Evolutionary conservation across 2,113 vertebrate genomes (phyloP).

Genomic region (Sceloporus tristichus): DNA sequence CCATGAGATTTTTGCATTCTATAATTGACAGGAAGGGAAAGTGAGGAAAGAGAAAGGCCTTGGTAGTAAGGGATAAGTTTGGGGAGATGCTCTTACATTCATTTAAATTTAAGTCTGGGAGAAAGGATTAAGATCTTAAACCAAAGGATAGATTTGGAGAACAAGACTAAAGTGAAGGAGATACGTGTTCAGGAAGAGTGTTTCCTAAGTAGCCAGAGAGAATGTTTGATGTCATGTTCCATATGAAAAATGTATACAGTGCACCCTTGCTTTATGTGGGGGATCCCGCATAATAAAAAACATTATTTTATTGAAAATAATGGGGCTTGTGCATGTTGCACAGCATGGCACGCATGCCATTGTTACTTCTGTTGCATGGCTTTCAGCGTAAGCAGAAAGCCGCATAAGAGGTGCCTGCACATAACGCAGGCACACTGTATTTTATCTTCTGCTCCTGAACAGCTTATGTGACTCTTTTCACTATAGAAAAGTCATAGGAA

Average conservation of each 20-base stretch:
- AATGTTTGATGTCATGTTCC: background rate
- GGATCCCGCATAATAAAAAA: too few relatives aligned
- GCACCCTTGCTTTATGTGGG: too few relatives aligned
- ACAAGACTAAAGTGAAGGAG: background rate
- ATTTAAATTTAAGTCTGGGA: background rate
- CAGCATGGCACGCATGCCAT: too few relatives aligned
- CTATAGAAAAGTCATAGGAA: background rate
- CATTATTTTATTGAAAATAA: too few relatives aligned
- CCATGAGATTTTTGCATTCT: background rate
- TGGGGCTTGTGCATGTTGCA: too few relatives aligned
- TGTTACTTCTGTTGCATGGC: too few relatives aligned
- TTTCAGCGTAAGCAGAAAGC: too few relatives aligned
- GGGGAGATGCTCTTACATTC: background rate
- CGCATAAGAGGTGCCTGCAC: too few relatives aligned
- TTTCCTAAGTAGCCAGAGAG: background rate
- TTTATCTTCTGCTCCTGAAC: background rate
- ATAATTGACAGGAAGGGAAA: background rate
- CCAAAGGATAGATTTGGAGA: background rate
- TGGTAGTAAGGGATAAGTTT: background rate
- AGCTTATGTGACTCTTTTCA: background rate
- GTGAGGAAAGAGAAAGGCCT: too few relatives aligned
- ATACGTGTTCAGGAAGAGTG: background rate
- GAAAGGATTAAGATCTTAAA: background rate
- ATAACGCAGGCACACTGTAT: too few relatives aligned
- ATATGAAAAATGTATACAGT: background rate